phyloP scores from a whole-genome alignment of 2,888 invertebrate genomes.

The Stomorhina lunata region DNA sequence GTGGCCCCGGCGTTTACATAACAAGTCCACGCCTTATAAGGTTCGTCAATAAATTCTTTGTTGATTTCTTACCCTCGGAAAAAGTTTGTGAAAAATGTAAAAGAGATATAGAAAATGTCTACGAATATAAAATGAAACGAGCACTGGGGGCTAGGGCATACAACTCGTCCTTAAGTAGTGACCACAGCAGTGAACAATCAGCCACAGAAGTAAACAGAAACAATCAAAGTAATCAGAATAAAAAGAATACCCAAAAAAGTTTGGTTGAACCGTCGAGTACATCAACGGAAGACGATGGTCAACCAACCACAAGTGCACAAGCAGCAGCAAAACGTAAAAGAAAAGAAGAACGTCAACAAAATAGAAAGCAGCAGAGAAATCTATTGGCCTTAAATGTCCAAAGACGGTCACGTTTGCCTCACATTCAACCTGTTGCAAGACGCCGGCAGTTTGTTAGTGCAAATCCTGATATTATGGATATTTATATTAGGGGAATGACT shows the following conservation, averaged over 20 bases:
- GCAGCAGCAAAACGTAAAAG: constrained; percentile 53
- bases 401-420: constrained; percentile 70
- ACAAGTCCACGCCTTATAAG: constrained; percentile 53
- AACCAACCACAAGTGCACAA: constrained; percentile 30
- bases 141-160: constrained; percentile 18
- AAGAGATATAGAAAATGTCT: constrained; percentile 55
- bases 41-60: constrained; percentile 65
- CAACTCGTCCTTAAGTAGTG: constrained; percentile 53
- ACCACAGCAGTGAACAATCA: neutral
- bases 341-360: neutral
- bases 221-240: neutral
- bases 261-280: neutral
- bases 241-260: neutral
- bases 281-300: constrained; percentile 1
- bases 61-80: constrained; percentile 58
- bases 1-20: constrained; percentile 49
- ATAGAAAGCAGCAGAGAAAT: constrained; percentile 28
- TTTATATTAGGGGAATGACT: constrained; percentile 67
- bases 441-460: constrained; percentile 64
- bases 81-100: constrained; percentile 67
- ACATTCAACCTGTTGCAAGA: constrained; percentile 69
- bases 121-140: constrained; percentile 55
- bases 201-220: neutral
- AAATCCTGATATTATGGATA: constrained; percentile 68
- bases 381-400: constrained; percentile 70